Evolutionary conservation across 2,113 vertebrate genomes (phyloP).

Genomic region (Corvus moneduloides): DNA sequence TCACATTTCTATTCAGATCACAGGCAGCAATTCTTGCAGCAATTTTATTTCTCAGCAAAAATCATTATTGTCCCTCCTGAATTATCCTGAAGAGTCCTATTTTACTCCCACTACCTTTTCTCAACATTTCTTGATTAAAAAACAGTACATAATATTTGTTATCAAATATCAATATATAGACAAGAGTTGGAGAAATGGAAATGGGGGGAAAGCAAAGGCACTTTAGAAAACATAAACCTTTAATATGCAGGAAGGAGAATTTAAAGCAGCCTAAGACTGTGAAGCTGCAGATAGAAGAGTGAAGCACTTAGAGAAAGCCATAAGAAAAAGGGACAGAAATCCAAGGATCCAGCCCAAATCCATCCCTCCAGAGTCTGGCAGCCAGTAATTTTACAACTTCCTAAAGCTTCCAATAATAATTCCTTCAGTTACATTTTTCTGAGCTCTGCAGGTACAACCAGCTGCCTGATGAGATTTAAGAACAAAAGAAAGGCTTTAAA

Average conservation of each 20-base stretch:
- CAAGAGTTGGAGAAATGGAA: constrained; percentile 26
- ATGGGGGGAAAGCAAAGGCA: neutral
- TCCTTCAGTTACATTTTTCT: neutral
- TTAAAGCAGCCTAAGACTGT: neutral
- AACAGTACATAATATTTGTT: constrained; percentile 56
- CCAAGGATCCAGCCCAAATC: neutral
- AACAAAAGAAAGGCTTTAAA: constrained; percentile 11
- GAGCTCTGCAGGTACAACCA: neutral
- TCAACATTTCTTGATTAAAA: constrained; percentile 68
- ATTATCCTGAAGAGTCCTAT: constrained; percentile 40
- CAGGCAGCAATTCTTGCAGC: neutral
- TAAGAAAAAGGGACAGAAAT: neutral
- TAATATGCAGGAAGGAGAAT: constrained; percentile 7
- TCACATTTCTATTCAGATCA: constrained; percentile 18
- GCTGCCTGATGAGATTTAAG: neutral
- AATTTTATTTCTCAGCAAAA: constrained; percentile 62
- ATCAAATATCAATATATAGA: constrained; percentile 68
- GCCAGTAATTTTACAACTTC: neutral
- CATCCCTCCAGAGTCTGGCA: neutral
- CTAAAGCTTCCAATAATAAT: neutral
- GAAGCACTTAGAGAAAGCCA: neutral
- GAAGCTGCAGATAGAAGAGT: neutral
- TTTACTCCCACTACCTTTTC: constrained; percentile 45
- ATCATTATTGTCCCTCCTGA: constrained; percentile 52
- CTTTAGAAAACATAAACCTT: constrained; percentile 14